These are phyloP conservation scores for Laspeyria flexula DNA, from an alignment of 2,888 invertebrate species.

Conservation along the genomic window DNA sequence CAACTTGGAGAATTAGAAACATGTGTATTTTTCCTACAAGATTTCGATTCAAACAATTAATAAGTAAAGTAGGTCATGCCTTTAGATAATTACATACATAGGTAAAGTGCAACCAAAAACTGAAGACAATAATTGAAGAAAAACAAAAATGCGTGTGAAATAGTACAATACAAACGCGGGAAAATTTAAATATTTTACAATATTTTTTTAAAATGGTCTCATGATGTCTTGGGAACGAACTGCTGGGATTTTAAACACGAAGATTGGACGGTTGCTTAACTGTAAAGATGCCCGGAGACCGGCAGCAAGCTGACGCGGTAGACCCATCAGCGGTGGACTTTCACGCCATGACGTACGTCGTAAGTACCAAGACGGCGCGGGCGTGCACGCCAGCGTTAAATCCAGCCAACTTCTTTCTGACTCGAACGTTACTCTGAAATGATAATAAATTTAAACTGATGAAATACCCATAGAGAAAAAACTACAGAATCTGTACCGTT, in stretches of 20 bases:
- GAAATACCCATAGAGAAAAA: too few relatives aligned
- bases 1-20: too few relatives aligned
- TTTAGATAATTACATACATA: conserved; percentile 31
- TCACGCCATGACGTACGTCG: conserved; percentile 76
- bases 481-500: too few relatives aligned
- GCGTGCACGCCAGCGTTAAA: conserved; percentile 60
- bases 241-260: conserved; percentile 60
- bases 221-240: conserved; percentile 46
- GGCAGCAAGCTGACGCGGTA: conserved; percentile 61
- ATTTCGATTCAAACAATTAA: too few relatives aligned
- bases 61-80: neutral
- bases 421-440: conserved; percentile 50
- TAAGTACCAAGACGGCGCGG: conserved; percentile 74
- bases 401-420: conserved; percentile 60
- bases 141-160: conserved; percentile 27
- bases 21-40: too few relatives aligned
- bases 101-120: conserved; percentile 25
- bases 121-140: conserved; percentile 16
- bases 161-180: conserved; percentile 15
- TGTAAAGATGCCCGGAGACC: conserved; percentile 63
- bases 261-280: conserved; percentile 61
- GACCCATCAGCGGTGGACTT: conserved; percentile 55
- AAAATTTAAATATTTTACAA: conserved; percentile 19
- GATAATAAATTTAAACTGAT: neutral
- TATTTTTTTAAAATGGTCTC: conserved; percentile 38